A percentile compares a stretch with the other conserved stretches of the same genome.
Conservation (phyloP, 2,113 vertebrate genomes). For the Motacilla tschutschensis region DNA sequence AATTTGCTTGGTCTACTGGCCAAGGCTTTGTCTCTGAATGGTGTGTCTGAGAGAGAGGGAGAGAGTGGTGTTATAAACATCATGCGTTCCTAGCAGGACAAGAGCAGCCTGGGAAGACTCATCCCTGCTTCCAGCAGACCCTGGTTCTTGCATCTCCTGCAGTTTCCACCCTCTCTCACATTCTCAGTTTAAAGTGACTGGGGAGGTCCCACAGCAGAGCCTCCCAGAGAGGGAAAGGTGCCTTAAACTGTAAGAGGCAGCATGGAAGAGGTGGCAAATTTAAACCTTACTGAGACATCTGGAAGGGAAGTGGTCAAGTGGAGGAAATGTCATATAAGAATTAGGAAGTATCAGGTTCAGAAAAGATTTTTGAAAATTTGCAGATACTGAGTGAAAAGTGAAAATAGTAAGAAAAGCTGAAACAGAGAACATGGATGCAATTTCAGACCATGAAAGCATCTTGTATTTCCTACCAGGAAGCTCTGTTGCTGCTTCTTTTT, state of each 20-base stretch:
- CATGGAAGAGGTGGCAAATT: neutral
- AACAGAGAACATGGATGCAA: neutral
- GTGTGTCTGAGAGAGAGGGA: neutral
- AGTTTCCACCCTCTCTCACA: neutral
- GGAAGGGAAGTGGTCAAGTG: neutral
- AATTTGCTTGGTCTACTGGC: neutral
- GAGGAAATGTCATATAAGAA: neutral
- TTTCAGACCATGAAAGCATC: neutral
- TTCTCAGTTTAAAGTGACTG: neutral
- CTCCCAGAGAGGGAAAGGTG: neutral
- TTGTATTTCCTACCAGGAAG: neutral
- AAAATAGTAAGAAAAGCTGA: neutral
- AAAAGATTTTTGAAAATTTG: neutral
- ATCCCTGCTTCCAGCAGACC: neutral
- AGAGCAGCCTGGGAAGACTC: neutral
- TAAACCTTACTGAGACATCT: neutral
- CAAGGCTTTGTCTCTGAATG: neutral
- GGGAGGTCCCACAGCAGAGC: neutral
- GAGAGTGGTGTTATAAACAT: neutral
- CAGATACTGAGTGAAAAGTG: neutral
- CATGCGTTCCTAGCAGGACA: accelerated
- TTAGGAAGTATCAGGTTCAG: neutral
- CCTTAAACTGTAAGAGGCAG: neutral
- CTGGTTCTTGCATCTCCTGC: neutral
- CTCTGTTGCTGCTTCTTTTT: neutral